A percentile compares a stretch with the other conserved stretches of the same genome.
These are phyloP conservation scores for Aplodontia rufa DNA, from an alignment of 2,113 vertebrate genomes.

Conservation along the genomic window DNA sequence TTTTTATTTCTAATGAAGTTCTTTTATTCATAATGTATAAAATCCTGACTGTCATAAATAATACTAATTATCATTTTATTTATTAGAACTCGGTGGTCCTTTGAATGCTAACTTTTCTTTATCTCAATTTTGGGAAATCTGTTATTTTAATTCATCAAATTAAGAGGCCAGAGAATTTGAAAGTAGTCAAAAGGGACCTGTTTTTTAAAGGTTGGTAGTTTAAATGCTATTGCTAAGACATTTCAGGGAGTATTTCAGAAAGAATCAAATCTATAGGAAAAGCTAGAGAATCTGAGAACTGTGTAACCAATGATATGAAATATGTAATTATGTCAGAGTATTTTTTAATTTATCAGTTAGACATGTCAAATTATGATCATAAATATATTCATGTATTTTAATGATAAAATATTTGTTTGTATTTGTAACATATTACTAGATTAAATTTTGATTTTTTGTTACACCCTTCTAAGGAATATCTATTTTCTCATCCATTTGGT, in stretches of 20 bases:
- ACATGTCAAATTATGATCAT: not conserved
- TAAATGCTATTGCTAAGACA: not conserved
- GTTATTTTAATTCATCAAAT: not conserved
- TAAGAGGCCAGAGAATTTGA: not conserved
- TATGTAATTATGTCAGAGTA: not conserved
- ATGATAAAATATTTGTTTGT: not conserved
- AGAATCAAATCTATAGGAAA: not conserved
- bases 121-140: not conserved
- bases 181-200: not conserved
- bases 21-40: not conserved
- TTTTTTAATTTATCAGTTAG: not conserved
- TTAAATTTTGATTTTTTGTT: not conserved
- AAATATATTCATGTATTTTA: not conserved
- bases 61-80: not conserved
- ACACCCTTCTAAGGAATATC: not conserved
- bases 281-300: not conserved
- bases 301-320: not conserved
- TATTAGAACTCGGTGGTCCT: not conserved
- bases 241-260: not conserved
- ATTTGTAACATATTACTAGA: not conserved
- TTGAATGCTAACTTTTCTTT: slow-evolving; percentile 22
- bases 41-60: not conserved
- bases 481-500: not conserved
- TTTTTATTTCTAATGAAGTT: slow-evolving; percentile 3
- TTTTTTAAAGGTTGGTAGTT: not conserved